Base-by-base conservation (phyloP, 2,888 invertebrate genomes). In the Lordiphosa fenestrarum region DNA sequence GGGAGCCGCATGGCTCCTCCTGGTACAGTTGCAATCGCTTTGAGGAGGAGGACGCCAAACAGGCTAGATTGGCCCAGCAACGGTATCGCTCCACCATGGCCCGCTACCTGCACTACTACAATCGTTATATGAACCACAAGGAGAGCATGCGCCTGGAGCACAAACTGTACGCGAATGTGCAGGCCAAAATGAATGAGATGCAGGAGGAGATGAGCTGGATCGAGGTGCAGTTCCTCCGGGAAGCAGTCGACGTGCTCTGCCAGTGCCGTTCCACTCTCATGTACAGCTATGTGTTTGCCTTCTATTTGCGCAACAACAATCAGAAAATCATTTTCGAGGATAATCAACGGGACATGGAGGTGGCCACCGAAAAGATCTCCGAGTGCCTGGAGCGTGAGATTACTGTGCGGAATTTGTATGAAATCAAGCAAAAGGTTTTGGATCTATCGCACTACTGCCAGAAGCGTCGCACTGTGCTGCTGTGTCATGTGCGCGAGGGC, bases 171-270 rank as follows among this genome's bases (percentile, higher is more conserved):
- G 95, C 96, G 6, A 95, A 95, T 59, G 96, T 98, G 55, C 96
- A 98, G 90, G 95, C 95, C 89, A 99, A 99, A 91, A 99, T 99
- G 98, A 97, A 98, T 88, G 98, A 98, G 90, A 98, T 99, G 98
- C 98, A 99, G 89, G 97, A 97, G 88, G 97, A 97, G 88, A 98
- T 99, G 98, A 97, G 98, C 76, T 99, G 99, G 99, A 99, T 99
- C 85, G 99, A 99, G 93, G 98, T 98, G 59, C 98, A 99, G 92
- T 99, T 99, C 91, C 92, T 99, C 81, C 96, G 96, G 90, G 96
- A 97, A 89, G 98, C 99, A 42, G 98, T 98, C 86, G 98, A 98
- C 90, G 97, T 97, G 87, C 92, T 98, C 55, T 98, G 98, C 91
- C 95, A 95, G 89, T 99, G 98, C 91, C 93, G 99, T 71, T 97